phyloP scores from a whole-genome alignment of 2,888 invertebrate species.

The Chrysolina americana region DNA sequence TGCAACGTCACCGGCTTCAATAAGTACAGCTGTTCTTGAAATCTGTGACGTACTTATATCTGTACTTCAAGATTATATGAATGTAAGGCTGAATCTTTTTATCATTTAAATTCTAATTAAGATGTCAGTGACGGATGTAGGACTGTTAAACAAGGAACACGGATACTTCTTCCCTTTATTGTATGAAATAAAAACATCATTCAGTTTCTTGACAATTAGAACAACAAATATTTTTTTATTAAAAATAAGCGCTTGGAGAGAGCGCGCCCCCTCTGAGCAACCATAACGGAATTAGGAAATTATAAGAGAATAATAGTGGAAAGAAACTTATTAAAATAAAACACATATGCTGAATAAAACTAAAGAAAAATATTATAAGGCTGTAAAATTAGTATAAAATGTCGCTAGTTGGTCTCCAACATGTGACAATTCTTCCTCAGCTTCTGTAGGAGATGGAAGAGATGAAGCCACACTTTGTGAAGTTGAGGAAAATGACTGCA shows the following conservation, averaged over 20 bases:
- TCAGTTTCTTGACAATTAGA: background rate
- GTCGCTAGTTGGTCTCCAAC: conserved; percentile 4
- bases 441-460: conserved; percentile 4
- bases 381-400: conserved; percentile 4
- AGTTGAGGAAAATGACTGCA: background rate
- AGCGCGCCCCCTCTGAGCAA: conserved; percentile 2
- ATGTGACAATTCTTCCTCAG: background rate
- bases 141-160: conserved; percentile 3
- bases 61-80: conserved; percentile 31
- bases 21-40: too few relatives aligned
- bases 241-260: background rate
- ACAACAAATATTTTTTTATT: conserved; percentile 1
- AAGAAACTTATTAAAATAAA: background rate
- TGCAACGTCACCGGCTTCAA: conserved; percentile 21
- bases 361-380: conserved; percentile 7
- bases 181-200: background rate
- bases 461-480: background rate
- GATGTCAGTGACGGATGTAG: conserved; percentile 4
- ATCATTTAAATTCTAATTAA: background rate
- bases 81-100: too few relatives aligned
- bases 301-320: background rate
- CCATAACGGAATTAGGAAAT: conserved; percentile 4
- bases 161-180: background rate
- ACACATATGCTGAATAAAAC: background rate
- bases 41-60: conserved; percentile 25